A percentile compares a stretch with the other conserved stretches of the same genome.
These are phyloP conservation scores for Ceratina japonica DNA, from an alignment of 1,140 invertebrate species.

Conservation along the genomic window DNA sequence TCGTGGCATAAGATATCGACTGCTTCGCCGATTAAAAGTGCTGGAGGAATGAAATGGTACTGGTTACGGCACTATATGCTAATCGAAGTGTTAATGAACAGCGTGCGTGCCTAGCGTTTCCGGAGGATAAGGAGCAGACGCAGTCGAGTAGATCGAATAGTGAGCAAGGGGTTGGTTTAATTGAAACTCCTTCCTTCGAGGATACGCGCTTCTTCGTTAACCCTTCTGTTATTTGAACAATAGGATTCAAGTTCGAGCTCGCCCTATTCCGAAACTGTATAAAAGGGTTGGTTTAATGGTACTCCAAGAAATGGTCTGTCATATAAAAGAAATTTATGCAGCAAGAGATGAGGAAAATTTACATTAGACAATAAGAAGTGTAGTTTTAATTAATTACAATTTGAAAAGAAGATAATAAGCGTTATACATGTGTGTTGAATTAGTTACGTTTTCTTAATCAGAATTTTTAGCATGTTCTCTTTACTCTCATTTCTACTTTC, in stretches of 20 bases:
- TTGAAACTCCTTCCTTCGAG: conserved; percentile 11
- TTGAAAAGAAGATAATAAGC: neutral
- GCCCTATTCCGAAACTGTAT: no score
- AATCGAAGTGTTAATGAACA: conserved; percentile 37
- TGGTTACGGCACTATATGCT: conserved; percentile 32
- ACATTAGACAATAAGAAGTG: neutral
- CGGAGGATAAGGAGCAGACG: neutral
- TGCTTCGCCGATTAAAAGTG: neutral
- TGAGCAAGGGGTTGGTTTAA: conserved; percentile 18
- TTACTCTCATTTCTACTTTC: neutral
- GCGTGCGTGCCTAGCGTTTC: conserved; percentile 32
- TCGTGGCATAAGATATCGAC: neutral
- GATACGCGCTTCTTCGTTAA: conserved; percentile 1
- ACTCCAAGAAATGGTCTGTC: neutral
- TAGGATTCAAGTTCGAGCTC: neutral
- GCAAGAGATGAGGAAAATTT: neutral
- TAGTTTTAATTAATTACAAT: neutral
- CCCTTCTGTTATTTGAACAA: neutral
- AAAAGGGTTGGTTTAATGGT: neutral
- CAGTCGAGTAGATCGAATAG: conserved; percentile 8
- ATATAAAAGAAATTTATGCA: neutral
- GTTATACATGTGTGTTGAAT: neutral
- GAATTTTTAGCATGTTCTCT: neutral
- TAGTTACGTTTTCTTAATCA: conserved; percentile 1
- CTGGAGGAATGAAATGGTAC: neutral